Evolutionary conservation across 2,113 vertebrate species (phyloP).

Genomic region (Corythaeola cristata): DNA sequence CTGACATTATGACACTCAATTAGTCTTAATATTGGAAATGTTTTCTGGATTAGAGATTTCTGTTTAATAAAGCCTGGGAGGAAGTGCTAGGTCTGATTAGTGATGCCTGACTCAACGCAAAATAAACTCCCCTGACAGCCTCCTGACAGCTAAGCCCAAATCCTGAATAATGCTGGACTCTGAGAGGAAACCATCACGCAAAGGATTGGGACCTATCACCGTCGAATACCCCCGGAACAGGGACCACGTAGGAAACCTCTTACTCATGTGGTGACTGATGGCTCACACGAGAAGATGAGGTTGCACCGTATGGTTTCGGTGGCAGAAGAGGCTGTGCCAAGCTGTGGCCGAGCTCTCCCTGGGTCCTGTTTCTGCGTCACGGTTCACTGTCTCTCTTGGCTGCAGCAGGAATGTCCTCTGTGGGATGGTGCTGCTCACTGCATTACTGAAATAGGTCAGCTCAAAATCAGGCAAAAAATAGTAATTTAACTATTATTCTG

Average conservation of each 20-base stretch:
- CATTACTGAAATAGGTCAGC: background rate
- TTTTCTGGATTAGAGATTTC: constrained; percentile 53
- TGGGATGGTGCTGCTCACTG: background rate
- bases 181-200: background rate
- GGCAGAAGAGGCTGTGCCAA: background rate
- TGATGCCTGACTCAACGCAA: constrained; percentile 1
- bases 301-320: fast-evolving
- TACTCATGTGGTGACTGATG: background rate
- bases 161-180: background rate
- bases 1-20: constrained; percentile 47
- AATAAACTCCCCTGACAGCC: background rate
- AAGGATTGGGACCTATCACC: background rate
- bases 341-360: background rate
- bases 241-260: fast-evolving
- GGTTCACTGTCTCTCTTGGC: background rate
- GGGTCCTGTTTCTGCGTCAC: background rate
- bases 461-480: background rate
- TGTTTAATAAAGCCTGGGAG: constrained; percentile 26
- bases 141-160: background rate
- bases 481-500: background rate
- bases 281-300: background rate
- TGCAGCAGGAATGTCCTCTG: background rate
- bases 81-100: constrained; percentile 4
- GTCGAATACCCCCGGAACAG: background rate
- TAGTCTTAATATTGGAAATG: constrained; percentile 50